A percentile compares a stretch with the other conserved stretches of the same genome.
Conservation (phyloP, 2,888 invertebrate species). For the Ecliptopera silaceata region DNA sequence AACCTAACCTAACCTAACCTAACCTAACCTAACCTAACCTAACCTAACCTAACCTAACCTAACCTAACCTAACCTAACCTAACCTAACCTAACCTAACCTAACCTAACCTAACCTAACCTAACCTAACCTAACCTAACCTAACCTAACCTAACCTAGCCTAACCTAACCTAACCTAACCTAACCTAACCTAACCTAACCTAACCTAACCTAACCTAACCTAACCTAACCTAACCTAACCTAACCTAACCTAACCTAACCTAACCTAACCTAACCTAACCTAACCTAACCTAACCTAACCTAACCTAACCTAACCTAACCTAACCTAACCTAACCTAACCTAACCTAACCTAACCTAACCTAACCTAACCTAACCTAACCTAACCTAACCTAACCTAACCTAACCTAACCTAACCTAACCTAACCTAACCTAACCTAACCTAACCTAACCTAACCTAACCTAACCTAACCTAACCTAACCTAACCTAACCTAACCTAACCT, state of each 20-base stretch:
- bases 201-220: conserved; percentile 23
- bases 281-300: conserved; percentile 29
- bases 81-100: conserved; percentile 20
- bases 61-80: conserved; percentile 20
- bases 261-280: conserved; percentile 28
- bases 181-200: conserved; percentile 30
- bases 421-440: conserved; percentile 29
- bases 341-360: conserved; percentile 30
- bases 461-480: conserved; percentile 24
- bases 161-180: conserved; percentile 25
- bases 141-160: conserved; percentile 14
- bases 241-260: conserved; percentile 15
- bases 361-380: conserved; percentile 29
- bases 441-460: conserved; percentile 26
- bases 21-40: conserved; percentile 21
- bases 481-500: conserved; percentile 26
- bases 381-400: conserved; percentile 30
- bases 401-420: conserved; percentile 29
- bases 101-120: conserved; percentile 23
- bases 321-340: conserved; percentile 30
- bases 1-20: conserved; percentile 20
- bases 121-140: conserved; percentile 14
- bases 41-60: conserved; percentile 24
- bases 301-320: conserved; percentile 29
- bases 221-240: conserved; percentile 17